A percentile compares a stretch with the other conserved stretches of the same genome.
These are phyloP conservation scores for Hofmannophila pseudospretella DNA, from an alignment of 2,888 invertebrate genomes.

Conservation along the genomic window DNA sequence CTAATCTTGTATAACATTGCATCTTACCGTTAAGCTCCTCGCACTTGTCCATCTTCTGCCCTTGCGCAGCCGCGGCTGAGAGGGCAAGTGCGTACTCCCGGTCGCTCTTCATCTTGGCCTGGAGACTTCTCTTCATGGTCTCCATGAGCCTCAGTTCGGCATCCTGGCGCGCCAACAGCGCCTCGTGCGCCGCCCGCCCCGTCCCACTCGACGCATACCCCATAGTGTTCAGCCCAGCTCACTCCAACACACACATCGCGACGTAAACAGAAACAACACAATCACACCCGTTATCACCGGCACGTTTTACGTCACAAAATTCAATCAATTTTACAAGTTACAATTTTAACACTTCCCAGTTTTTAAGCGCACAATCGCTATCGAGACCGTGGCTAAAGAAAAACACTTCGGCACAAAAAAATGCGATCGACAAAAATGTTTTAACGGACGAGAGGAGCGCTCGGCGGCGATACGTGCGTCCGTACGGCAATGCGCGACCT, in stretches of 20 bases:
- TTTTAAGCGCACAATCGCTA: constrained; percentile 26
- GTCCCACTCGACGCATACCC: constrained; percentile 92
- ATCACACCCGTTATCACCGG: constrained; percentile 62
- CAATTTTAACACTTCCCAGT: constrained; percentile 19
- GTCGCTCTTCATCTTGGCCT: constrained; percentile 93
- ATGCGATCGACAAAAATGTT: constrained; percentile 30
- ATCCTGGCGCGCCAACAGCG: constrained; percentile 92
- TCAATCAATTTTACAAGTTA: constrained; percentile 17
- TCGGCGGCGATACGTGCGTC: constrained; percentile 38
- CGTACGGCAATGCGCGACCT: constrained; percentile 50
- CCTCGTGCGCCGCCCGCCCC: constrained; percentile 94
- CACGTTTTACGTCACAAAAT: constrained; percentile 49
- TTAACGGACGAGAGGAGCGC: constrained; percentile 24
- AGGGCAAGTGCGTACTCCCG: constrained; percentile 93
- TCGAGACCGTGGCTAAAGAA: constrained; percentile 29
- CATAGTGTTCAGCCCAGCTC: constrained; percentile 67
- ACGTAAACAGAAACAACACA: constrained; percentile 71
- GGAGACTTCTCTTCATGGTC: constrained; percentile 91
- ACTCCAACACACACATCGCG: constrained; percentile 59
- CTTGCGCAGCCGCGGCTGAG: constrained; percentile 87
- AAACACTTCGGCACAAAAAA: constrained; percentile 38
- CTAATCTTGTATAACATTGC: neutral
- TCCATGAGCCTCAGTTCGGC: constrained; percentile 95
- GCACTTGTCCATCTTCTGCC: constrained; percentile 88
- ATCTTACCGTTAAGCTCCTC: constrained; percentile 83